Conservation (phyloP, 53 echinoderm and acorn worm species). For the Hippasteria phrygiana region DNA sequence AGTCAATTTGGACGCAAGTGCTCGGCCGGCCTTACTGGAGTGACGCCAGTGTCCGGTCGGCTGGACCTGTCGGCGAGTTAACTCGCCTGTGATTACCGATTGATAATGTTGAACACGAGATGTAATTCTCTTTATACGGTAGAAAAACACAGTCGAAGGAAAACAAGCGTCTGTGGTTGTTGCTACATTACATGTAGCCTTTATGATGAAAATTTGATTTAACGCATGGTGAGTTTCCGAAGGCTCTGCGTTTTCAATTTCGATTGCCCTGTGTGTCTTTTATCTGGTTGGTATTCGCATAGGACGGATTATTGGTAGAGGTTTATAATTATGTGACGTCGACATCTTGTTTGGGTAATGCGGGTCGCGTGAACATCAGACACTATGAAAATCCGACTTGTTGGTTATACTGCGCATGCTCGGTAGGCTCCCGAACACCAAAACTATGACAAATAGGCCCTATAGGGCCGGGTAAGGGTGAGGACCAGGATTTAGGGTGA, state of each 20-base stretch:
- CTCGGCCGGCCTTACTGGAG: conserved; percentile 34
- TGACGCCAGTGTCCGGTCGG: conserved; percentile 60
- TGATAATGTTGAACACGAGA: conserved; percentile 9
- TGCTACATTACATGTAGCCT: not conserved
- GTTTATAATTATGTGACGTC: too few relatives aligned
- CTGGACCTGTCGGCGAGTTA: conserved; percentile 33
- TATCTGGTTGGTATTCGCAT: not conserved
- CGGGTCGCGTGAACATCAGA: too few relatives aligned
- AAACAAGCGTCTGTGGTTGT: not conserved
- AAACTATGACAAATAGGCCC: too few relatives aligned
- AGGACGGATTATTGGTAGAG: not conserved
- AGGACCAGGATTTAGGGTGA: too few relatives aligned
- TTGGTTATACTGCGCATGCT: too few relatives aligned
- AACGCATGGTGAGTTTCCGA: not conserved
- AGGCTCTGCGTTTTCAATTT: conserved; percentile 16
- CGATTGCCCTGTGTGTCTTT: not conserved
- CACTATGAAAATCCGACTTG: too few relatives aligned
- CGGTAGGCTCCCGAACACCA: too few relatives aligned
- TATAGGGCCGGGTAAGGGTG: too few relatives aligned
- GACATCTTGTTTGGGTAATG: too few relatives aligned
- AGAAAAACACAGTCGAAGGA: not conserved
- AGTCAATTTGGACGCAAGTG: conserved; percentile 48
- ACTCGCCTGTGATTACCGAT: conserved; percentile 30
- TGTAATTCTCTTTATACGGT: not conserved
- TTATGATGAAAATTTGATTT: conserved; percentile 44